phyloP scores from a whole-genome alignment of 2,113 vertebrate genomes.

The Calidris pugnax region DNA sequence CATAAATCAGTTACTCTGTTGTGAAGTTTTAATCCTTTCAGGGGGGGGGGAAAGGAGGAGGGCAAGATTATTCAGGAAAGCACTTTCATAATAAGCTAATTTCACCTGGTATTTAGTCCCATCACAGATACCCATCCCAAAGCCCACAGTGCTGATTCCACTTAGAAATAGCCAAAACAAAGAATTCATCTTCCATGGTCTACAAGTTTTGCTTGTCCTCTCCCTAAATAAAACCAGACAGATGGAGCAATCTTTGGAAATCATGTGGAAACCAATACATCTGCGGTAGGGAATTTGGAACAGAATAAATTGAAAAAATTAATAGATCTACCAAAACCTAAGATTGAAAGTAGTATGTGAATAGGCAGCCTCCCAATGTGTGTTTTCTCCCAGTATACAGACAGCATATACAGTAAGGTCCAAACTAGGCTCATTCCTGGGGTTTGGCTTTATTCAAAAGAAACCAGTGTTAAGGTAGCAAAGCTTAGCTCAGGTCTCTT shows the following conservation, averaged over 20 bases:
- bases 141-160: background rate
- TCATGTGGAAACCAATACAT: conserved; percentile 10
- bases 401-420: background rate
- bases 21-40: background rate
- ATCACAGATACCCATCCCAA: background rate
- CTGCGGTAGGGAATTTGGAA: conserved; percentile 55
- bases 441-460: conserved; percentile 57
- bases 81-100: background rate
- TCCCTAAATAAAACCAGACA: conserved; percentile 57
- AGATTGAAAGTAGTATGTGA: background rate
- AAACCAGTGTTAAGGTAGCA: background rate
- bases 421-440: conserved; percentile 50
- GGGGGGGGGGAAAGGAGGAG: too few species aligned
- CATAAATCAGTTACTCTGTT: background rate
- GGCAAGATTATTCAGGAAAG: background rate
- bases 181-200: conserved; percentile 6
- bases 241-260: conserved; percentile 31
- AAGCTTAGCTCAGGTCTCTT: conserved; percentile 10
- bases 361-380: background rate
- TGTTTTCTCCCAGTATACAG: conserved; percentile 8
- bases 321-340: conserved; percentile 13
- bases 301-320: background rate
- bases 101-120: background rate
- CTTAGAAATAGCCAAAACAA: conserved; percentile 50
- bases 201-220: background rate